Evolutionary conservation across 2,113 vertebrate species (phyloP).

Genomic region (Globicephala melas): DNA sequence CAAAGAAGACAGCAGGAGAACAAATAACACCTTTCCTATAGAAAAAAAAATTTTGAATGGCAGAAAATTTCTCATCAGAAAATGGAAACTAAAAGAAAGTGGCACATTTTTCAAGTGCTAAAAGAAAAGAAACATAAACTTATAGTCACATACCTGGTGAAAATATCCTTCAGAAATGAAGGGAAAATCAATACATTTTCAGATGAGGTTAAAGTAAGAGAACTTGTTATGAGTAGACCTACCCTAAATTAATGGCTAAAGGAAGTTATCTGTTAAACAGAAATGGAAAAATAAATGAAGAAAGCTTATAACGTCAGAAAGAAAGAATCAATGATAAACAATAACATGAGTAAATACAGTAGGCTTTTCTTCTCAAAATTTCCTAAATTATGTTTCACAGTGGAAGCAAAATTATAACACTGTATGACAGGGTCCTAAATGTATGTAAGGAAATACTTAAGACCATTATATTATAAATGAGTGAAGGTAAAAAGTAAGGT

Average conservation of each 20-base stretch:
- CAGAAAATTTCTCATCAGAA: neutral
- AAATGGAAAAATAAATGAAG: neutral
- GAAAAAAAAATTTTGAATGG: neutral
- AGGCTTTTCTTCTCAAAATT: neutral
- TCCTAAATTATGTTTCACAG: neutral
- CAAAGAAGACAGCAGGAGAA: neutral
- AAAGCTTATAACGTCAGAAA: neutral
- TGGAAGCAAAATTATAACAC: neutral
- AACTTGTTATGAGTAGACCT: neutral
- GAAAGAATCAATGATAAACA: neutral
- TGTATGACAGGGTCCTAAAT: neutral
- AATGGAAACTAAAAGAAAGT: neutral
- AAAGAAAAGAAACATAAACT: neutral
- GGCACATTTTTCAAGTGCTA: neutral
- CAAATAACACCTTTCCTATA: neutral
- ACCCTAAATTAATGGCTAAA: neutral
- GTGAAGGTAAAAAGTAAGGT: neutral
- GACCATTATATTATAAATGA: neutral
- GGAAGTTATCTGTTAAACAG: neutral
- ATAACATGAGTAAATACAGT: neutral
- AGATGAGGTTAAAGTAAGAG: neutral
- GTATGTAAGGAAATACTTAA: neutral
- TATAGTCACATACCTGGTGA: neutral
- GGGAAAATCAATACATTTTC: neutral
- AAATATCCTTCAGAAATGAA: neutral